Conservation (phyloP, 1,140 invertebrate genomes). For the Glomeris maerens region DNA sequence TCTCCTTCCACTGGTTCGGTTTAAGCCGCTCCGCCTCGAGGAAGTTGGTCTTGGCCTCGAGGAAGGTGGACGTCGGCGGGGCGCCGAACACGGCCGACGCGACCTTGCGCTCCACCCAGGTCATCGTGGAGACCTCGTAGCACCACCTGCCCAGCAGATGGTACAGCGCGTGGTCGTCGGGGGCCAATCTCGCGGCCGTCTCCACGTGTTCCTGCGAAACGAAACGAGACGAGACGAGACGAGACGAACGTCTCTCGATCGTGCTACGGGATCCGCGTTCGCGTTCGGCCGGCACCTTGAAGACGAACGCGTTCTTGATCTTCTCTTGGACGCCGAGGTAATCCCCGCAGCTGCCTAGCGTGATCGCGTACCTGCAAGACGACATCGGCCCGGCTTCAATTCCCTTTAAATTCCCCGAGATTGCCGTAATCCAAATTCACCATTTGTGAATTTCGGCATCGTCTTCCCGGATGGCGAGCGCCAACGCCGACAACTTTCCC, state of each 20-base stretch:
- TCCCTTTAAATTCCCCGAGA: not conserved
- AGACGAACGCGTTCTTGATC: constrained; percentile 49
- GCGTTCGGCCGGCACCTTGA: too few relatives aligned
- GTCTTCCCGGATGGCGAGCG: constrained; percentile 38
- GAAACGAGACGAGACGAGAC: not conserved
- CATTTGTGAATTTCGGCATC: constrained; percentile 57
- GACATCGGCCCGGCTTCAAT: not conserved
- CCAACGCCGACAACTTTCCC: constrained; percentile 41
- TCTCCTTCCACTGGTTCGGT: constrained; percentile 48
- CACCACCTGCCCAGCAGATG: constrained; percentile 53
- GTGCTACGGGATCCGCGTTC: too few relatives aligned
- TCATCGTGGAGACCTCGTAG: constrained; percentile 48
- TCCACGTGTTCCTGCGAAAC: constrained; percentile 45
- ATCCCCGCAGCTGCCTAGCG: constrained; percentile 46
- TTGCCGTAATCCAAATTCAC: constrained; percentile 28
- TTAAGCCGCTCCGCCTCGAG: constrained; percentile 46
- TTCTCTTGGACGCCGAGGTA: constrained; percentile 47
- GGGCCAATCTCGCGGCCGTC: constrained; percentile 46
- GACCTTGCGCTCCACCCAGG: constrained; percentile 55
- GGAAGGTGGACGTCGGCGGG: constrained; percentile 44
- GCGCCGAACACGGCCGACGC: constrained; percentile 51
- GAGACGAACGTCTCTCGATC: constrained; percentile 1
- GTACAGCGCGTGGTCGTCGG: constrained; percentile 48
- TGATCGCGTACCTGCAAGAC: constrained; percentile 42
- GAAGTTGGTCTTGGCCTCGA: constrained; percentile 51